Evolutionary conservation across 2,888 invertebrate genomes (phyloP).

Genomic region (Caenorhabditis sp.): DNA sequence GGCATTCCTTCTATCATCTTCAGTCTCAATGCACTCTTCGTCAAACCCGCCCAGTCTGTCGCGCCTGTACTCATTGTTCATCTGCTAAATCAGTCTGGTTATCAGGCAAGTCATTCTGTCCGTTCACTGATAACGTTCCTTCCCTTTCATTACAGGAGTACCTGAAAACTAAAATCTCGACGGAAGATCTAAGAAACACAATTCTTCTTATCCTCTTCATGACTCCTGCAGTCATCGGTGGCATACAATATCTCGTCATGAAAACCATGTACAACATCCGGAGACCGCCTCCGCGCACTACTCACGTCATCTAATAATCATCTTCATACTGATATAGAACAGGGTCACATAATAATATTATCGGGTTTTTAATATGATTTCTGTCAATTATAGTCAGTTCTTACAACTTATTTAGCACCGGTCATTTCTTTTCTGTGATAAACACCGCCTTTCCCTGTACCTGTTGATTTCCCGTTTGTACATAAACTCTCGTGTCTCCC

Average conservation of each 20-base stretch:
- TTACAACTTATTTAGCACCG: too few species aligned
- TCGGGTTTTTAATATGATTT: background rate
- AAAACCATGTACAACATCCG: conserved; percentile 59
- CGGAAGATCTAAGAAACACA: conserved; percentile 59
- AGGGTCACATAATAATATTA: background rate
- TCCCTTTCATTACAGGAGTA: too few species aligned
- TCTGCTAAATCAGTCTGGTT: conserved; percentile 71
- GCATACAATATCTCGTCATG: conserved; percentile 70
- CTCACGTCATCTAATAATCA: conserved; percentile 15
- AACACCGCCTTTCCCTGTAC: too few species aligned
- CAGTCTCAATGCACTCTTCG: conserved; percentile 77
- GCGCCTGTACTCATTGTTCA: conserved; percentile 75
- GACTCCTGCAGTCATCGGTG: conserved; percentile 72
- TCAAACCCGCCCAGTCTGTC: conserved; percentile 77
- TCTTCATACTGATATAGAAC: background rate
- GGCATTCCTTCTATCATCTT: conserved; percentile 76
- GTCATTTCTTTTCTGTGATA: conserved; percentile 21
- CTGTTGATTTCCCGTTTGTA: conserved; percentile 19
- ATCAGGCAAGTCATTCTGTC: conserved; percentile 60
- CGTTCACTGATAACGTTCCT: too few species aligned
- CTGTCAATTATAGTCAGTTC: too few species aligned
- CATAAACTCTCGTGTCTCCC: conserved; percentile 15
- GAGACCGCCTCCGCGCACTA: background rate
- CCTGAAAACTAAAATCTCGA: conserved; percentile 46
- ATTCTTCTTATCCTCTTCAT: conserved; percentile 69